Evolutionary conservation across 1,140 invertebrate genomes (phyloP), one percentile per base, ranked within the genome.

Genomic region (Ceratosolen solmsi): DNA sequence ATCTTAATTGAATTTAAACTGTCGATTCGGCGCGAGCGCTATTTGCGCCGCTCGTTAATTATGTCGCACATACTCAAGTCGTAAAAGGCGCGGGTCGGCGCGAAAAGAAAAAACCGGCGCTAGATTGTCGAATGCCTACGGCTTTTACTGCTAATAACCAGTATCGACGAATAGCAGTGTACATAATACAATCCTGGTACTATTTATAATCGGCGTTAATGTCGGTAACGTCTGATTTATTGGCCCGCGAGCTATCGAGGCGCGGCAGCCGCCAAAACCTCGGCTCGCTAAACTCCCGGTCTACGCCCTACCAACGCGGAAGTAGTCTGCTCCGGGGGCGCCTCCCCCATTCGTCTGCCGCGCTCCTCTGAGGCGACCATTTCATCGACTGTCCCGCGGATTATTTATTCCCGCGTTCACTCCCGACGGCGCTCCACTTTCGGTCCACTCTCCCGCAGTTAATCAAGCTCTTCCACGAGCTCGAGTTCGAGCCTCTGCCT

Each of bases 1-100:
- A 73, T 73, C 75, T 77, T 33, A 49, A 77, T 65, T 77, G 38
- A 46, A 77, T 77, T 65, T 30, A 17, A 65, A 36, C 58, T 1
- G 74, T 60, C 74, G 74, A 76, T 76, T 76, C 17, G 36, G 30
- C 15, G 4, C 41, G 17, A 13, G 36, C 36, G 15, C 27, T 38
- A 15, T 70, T 41, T 41, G 3, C 38, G 36, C 71, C 30, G 30
- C 71, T 54, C 27, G 46, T 73, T 73, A 73, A 73, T 73, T 73
- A 73, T 54, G 71, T 73, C 71, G 46, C 72, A 17, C 20, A n/a
- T 75, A n/a, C 51, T 56, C 25, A 20, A 75, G 30, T 51, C n/a
- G n/a, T 49, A 71, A 72, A 46, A 72, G 38, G 25, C 46, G 13
- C 41, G 41, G 36, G 4, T 9, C 36, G 2, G 33, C 17, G 63